Evolutionary conservation across 2,113 vertebrate genomes (phyloP).

Genomic region (Apistogramma diplotaenia): DNA sequence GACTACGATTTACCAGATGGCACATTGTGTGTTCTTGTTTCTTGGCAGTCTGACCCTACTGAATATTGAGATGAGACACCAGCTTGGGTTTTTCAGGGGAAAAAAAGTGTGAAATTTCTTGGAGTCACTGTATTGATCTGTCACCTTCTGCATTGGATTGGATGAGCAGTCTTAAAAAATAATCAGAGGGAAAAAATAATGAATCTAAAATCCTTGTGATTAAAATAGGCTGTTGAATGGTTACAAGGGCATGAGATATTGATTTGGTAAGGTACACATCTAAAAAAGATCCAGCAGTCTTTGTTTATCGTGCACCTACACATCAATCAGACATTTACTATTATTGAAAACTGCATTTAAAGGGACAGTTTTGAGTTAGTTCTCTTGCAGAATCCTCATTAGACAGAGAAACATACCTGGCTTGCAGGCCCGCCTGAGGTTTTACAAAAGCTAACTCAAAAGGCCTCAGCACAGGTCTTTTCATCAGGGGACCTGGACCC

Average conservation of each 20-base stretch:
- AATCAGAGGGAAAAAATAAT: background rate
- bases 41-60: conserved; percentile 72
- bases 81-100: conserved; percentile 62
- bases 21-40: conserved; percentile 70
- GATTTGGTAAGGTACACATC: background rate
- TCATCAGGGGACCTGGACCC: conserved; percentile 55
- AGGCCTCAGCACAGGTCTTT: conserved; percentile 44
- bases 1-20: conserved; percentile 75
- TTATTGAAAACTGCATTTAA: background rate
- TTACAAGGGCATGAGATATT: background rate
- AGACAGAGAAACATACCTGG: conserved; percentile 11
- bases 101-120: conserved; percentile 58
- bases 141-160: conserved; percentile 41
- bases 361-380: conserved; percentile 5
- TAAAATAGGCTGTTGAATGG: background rate
- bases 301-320: background rate
- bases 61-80: conserved; percentile 73
- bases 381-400: conserved; percentile 30
- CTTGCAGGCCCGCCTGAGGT: conserved; percentile 20
- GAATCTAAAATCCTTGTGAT: background rate
- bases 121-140: conserved; percentile 42
- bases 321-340: conserved; percentile 8
- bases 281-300: background rate
- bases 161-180: background rate
- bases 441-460: conserved; percentile 24